Percentiles rank a stretch among this genome's conserved stretches.
These are phyloP conservation scores for Shinisaurus crocodilurus DNA, from an alignment of 2,113 vertebrate species.

Conservation along the genomic window DNA sequence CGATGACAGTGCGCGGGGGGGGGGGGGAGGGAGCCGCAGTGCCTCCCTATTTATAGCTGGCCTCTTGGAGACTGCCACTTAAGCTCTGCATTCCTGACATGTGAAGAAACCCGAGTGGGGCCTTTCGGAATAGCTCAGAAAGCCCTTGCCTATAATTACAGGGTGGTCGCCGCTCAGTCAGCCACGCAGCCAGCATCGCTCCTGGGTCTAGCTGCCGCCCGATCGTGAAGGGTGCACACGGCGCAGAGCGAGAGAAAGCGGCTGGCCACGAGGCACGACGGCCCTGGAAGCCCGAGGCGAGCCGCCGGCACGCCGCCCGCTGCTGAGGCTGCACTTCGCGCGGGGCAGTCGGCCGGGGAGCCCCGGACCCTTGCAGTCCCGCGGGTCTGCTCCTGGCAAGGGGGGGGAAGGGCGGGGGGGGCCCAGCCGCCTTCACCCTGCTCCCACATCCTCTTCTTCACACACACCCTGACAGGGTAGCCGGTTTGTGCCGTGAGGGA, in stretches of 20 bases:
- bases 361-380: background rate
- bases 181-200: background rate
- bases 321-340: background rate
- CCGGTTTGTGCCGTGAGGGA: background rate
- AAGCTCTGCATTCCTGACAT: constrained; percentile 77
- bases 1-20: constrained; percentile 17
- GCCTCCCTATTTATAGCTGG: constrained; percentile 76
- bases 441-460: background rate
- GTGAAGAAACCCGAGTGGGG: constrained; percentile 77
- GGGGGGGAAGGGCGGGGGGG: background rate
- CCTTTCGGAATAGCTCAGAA: constrained; percentile 72
- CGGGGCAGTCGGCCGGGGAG: background rate
- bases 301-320: background rate
- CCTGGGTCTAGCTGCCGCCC: constrained; percentile 28
- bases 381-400: background rate
- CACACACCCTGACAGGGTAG: background rate
- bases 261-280: constrained; percentile 15
- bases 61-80: constrained; percentile 73
- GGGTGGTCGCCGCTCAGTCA: constrained; percentile 28
- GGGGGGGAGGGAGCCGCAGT: background rate
- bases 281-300: background rate
- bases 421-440: background rate
- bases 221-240: constrained; percentile 47
- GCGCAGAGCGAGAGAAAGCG: background rate
- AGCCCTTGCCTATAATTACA: constrained; percentile 77